Evolutionary conservation across 2,888 invertebrate species (phyloP).

Genomic region (Eurytoma californica): DNA sequence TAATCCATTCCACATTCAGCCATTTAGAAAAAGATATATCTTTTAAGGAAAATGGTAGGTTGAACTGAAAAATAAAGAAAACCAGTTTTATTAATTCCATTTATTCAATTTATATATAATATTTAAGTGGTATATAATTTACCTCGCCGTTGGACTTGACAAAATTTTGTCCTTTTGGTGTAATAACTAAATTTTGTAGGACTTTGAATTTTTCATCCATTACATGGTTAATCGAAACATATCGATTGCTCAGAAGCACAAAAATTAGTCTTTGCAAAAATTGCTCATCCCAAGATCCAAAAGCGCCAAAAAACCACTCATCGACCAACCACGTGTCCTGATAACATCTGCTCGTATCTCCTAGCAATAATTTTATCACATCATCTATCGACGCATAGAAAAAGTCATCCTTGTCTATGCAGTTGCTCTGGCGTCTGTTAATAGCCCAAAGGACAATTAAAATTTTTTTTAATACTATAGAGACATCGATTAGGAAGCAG

Average conservation of each 20-base stretch:
- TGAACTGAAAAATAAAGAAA: conserved; percentile 35
- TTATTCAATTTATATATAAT: not conserved
- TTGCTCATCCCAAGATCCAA: conserved; percentile 34
- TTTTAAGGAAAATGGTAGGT: conserved; percentile 26
- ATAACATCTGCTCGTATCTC: not conserved
- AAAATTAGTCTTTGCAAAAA: conserved; percentile 29
- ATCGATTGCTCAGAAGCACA: conserved; percentile 19
- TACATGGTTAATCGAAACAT: conserved; percentile 1
- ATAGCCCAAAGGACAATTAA: conserved; percentile 41
- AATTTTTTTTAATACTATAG: conserved; percentile 20
- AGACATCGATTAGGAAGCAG: conserved; percentile 28
- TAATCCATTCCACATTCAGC: conserved; percentile 15
- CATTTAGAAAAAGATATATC: conserved; percentile 33
- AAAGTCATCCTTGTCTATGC: not conserved
- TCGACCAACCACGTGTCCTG: not conserved
- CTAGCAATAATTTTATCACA: conserved; percentile 19
- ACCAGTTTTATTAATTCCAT: not conserved
- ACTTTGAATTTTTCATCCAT: conserved; percentile 11
- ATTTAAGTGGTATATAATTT: not conserved
- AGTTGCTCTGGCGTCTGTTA: conserved; percentile 25
- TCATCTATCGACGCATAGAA: conserved; percentile 3
- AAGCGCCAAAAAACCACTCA: conserved; percentile 44
- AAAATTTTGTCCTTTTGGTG: conserved; percentile 30
- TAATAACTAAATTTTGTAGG: conserved; percentile 40
- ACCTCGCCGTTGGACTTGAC: conserved; percentile 38